Evolutionary conservation across 2,797 vertebrate species (phyloP), one percentile per base, ranked within the genome.

Genomic region (Lophotriccus pileatus): DNA sequence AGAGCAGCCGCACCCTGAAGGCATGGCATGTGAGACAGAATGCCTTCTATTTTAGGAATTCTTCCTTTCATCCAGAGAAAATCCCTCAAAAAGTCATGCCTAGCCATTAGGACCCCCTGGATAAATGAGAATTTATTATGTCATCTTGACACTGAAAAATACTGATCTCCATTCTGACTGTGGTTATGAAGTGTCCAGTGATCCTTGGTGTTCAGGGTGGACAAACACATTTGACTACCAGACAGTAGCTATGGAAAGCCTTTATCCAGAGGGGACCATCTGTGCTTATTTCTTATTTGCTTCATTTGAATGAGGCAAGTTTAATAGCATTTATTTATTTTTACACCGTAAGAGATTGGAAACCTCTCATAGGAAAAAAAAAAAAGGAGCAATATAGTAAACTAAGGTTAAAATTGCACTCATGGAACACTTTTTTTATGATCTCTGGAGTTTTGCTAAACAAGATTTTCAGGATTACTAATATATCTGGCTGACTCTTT

Each of bases 71-170:
- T 94, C 89, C 91, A 95, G 92, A 97, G 95, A 97, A 97, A 96
- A 98, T 95, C 96, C 87, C 94, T 97, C 87, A 96, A 90, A 96
- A 97, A 97, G 93, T 96, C 94, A 95, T 93, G 87, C 95, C 93
- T 97, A 94, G 88, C 85, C 84, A 87, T 84, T 87, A 84, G 85
- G 58, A 41, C 74, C 12, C 49, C 80, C 59, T 46, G 41, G 88
- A 95, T 70, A 94, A 89, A 81, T 30, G 46, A 62, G 78, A 91
- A 81, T 96, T 95, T 93, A 79, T 96, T 90, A 69, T 73, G 69
- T 93, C 89, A 88, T 97, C 94, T 94, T 87, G 91, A 77, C 27
- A 63, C 3, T 7, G 7, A 87, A 95, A 96, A 96, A 93, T 92
- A 62, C 41, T 75, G 4, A 49, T 60, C 60, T 87, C 84, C 88